Evolutionary conservation across 2,888 invertebrate genomes (phyloP).

Genomic region (Drosophila kokeensis): DNA sequence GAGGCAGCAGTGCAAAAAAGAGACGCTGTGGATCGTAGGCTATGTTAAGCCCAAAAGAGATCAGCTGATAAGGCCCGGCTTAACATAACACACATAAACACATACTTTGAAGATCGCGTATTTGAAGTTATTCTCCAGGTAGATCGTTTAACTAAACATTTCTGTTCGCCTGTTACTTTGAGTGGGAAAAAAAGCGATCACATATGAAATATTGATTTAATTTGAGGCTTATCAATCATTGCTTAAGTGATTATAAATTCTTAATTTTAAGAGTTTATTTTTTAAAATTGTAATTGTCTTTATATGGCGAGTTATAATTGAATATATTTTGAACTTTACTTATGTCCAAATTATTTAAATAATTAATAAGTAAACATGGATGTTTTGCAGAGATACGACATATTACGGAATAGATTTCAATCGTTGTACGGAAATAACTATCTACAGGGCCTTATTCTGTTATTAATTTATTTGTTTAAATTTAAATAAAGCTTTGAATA

Average conservation of each 20-base stretch:
- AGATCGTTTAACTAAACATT: no score
- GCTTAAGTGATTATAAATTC: neutral
- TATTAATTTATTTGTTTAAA: neutral
- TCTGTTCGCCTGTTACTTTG: no score
- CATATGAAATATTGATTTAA: no score
- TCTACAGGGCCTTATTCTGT: neutral
- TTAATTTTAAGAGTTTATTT: neutral
- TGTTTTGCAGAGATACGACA: neutral
- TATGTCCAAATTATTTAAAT: neutral
- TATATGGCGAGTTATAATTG: no score
- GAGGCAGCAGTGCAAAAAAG: no score
- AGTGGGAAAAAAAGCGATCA: no score
- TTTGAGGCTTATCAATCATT: neutral
- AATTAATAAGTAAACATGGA: neutral
- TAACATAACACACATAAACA: no score
- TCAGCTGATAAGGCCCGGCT: no score
- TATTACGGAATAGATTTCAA: neutral
- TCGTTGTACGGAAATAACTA: neutral
- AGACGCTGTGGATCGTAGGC: no score
- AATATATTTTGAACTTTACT: rapidly evolving
- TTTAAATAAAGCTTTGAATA: neutral
- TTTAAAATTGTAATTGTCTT: neutral
- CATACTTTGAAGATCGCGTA: no score
- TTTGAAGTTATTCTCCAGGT: no score
- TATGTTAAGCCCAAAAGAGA: no score